These are phyloP conservation scores for Alcis repandata DNA, from an alignment of 2,888 invertebrate species.

Conservation along the genomic window DNA sequence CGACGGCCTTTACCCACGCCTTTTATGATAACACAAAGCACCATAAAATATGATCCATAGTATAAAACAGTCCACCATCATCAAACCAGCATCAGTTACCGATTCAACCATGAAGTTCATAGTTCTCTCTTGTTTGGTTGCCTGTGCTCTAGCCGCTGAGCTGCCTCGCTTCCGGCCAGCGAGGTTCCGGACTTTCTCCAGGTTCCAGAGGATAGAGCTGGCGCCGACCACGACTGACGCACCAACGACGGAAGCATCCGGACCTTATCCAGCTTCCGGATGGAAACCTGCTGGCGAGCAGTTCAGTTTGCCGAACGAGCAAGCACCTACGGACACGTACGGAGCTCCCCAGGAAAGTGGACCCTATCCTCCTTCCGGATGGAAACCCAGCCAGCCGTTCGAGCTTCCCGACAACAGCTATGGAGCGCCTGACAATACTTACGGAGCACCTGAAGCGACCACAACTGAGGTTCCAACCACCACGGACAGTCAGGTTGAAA, in stretches of 20 bases:
- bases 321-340: constrained; percentile 58
- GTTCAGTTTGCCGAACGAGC: constrained; percentile 66
- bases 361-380: constrained; percentile 77
- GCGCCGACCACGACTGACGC: constrained; percentile 78
- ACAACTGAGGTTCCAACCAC: constrained; percentile 66
- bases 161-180: constrained; percentile 79
- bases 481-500: constrained; percentile 74
- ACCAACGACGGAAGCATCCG: constrained; percentile 69
- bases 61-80: constrained; percentile 63
- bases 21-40: constrained; percentile 75
- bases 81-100: constrained; percentile 60
- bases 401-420: constrained; percentile 71
- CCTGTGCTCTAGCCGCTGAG: constrained; percentile 67
- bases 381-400: constrained; percentile 78
- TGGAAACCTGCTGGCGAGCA: constrained; percentile 77
- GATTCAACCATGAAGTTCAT: constrained; percentile 72
- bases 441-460: constrained; percentile 72
- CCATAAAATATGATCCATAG: constrained; percentile 63
- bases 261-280: constrained; percentile 72
- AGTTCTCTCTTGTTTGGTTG: constrained; percentile 63
- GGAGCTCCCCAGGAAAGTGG: constrained; percentile 62
- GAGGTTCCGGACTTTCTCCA: constrained; percentile 74
- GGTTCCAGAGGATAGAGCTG: constrained; percentile 77
- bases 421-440: constrained; percentile 66
- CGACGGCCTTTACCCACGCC: constrained; percentile 62